A percentile compares a stretch with the other conserved stretches of the same genome.
Evolutionary conservation across 2,888 invertebrate genomes (phyloP).

Genomic region (Agriopis marginaria): DNA sequence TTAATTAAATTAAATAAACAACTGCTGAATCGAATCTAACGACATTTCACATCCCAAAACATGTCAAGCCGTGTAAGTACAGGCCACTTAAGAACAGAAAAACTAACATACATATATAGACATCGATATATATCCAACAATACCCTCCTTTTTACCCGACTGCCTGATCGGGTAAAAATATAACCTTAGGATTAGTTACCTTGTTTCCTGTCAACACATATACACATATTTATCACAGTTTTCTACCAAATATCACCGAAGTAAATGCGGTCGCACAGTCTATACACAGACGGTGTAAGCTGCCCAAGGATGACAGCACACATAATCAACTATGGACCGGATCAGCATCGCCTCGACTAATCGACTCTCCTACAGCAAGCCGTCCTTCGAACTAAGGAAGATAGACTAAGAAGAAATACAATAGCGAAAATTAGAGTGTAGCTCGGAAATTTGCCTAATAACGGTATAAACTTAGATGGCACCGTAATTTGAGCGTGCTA

Average conservation of each 20-base stretch:
- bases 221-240: conserved; percentile 31
- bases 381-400: too few species aligned
- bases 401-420: too few species aligned
- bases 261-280: not conserved
- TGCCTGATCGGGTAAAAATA: not conserved
- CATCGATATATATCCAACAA: not conserved
- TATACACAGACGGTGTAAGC: not conserved
- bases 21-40: not conserved
- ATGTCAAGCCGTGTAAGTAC: not conserved
- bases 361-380: too few species aligned
- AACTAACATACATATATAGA: not conserved
- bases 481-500: too few species aligned
- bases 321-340: too few species aligned
- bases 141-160: not conserved
- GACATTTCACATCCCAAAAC: not conserved
- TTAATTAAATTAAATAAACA: not conserved
- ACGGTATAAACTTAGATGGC: too few species aligned
- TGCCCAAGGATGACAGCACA: not conserved
- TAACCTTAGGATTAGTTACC: not conserved
- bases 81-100: not conserved
- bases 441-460: too few species aligned
- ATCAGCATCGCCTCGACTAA: too few species aligned
- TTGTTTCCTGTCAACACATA: conserved; percentile 4
- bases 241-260: conserved; percentile 22
- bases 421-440: too few species aligned